Percentiles rank a stretch among this genome's conserved stretches.
phyloP scores from a whole-genome alignment of 2,797 vertebrate species.

The Eulemur coronatus region DNA sequence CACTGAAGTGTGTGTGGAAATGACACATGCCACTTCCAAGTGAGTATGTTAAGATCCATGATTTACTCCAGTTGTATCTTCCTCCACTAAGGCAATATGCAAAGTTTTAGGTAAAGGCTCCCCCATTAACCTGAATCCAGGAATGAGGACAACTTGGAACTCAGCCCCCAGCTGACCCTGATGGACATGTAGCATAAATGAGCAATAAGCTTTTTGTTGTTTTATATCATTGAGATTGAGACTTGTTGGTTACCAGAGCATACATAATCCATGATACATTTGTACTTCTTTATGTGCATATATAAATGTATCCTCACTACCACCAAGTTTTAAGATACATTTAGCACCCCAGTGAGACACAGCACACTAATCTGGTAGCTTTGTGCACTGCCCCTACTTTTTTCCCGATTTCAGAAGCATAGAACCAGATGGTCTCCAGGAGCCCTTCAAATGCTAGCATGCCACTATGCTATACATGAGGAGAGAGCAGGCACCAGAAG shows the following conservation, averaged over 20 bases:
- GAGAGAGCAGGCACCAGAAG: neutral
- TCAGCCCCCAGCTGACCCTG: neutral
- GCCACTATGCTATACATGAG: neutral
- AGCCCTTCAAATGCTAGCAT: neutral
- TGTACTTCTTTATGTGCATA: neutral
- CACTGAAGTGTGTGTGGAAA: neutral
- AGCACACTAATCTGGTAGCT: neutral
- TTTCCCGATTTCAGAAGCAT: neutral
- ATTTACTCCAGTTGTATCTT: neutral
- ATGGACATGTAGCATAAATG: neutral
- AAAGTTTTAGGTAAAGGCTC: neutral
- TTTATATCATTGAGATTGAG: neutral
- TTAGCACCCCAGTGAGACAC: neutral
- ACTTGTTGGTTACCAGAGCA: neutral
- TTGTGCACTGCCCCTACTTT: neutral
- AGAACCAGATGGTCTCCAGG: neutral
- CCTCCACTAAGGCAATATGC: neutral
- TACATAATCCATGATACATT: neutral
- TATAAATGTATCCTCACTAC: neutral
- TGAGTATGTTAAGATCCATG: neutral
- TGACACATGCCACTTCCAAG: neutral
- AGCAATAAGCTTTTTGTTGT: neutral
- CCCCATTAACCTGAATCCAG: neutral
- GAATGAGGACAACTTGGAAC: neutral
- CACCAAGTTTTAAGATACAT: neutral